phyloP scores from a whole-genome alignment of 2,113 vertebrate species.

The Hippolais icterina region DNA sequence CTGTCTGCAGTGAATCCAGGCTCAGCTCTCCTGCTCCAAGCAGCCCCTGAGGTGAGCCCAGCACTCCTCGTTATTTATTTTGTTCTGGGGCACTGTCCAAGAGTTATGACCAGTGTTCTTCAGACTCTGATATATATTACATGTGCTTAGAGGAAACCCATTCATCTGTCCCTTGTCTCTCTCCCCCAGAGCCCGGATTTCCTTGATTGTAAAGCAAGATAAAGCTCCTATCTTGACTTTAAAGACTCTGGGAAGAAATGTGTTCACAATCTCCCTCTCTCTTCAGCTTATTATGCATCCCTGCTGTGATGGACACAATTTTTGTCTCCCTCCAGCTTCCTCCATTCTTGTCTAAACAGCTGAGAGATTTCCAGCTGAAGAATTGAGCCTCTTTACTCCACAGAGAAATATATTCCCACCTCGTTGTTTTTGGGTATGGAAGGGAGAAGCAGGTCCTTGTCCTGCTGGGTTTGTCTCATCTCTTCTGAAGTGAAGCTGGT shows the following conservation, averaged over 20 bases:
- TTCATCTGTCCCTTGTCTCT: conserved; percentile 50
- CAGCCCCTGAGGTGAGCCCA: conserved; percentile 18
- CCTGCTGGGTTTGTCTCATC: not conserved
- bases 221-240: conserved; percentile 57
- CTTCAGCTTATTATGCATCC: not conserved
- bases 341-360: not conserved
- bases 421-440: not conserved
- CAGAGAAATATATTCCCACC: not conserved
- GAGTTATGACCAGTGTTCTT: conserved; percentile 61
- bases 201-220: conserved; percentile 54
- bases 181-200: conserved; percentile 50
- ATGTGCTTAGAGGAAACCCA: conserved; percentile 60
- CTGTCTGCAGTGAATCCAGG: not conserved
- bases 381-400: not conserved
- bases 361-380: not conserved
- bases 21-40: not conserved
- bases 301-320: not conserved
- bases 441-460: not conserved
- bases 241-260: conserved; percentile 65
- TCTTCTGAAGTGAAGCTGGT: not conserved
- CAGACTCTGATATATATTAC: conserved; percentile 61
- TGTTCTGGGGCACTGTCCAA: conserved; percentile 50
- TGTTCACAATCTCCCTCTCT: not conserved
- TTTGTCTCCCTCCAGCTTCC: not conserved
- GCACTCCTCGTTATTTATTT: conserved; percentile 52